phyloP scores from a whole-genome alignment of 2,888 invertebrate species.

The Automeris io region DNA sequence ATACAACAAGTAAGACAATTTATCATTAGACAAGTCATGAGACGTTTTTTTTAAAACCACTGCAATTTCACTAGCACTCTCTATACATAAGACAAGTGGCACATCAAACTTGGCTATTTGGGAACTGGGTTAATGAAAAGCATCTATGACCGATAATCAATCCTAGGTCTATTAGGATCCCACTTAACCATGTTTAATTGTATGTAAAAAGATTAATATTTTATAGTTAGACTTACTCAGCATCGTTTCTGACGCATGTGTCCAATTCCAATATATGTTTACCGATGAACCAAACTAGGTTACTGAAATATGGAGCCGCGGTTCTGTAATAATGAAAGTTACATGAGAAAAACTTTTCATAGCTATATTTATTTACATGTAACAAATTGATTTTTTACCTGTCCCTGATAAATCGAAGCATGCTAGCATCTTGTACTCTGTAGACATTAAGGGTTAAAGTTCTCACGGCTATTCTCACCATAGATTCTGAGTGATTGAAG shows the following conservation, averaged over 20 bases:
- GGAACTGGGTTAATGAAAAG: no score
- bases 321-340: slow-evolving; percentile 75
- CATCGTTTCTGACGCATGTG: slow-evolving; percentile 94
- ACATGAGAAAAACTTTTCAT: slow-evolving; percentile 10
- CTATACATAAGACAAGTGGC: no score
- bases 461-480: slow-evolving; percentile 99
- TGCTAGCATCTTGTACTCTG: slow-evolving; percentile 93
- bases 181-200: no score
- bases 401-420: slow-evolving; percentile 96
- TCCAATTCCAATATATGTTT: slow-evolving; percentile 98
- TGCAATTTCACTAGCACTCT: no score
- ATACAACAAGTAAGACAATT: no score
- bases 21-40: no score
- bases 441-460: slow-evolving; percentile 98
- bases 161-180: no score
- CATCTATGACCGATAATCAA: no score
- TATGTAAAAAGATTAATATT: no score
- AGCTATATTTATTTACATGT: slow-evolving; percentile 3
- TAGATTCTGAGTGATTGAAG: slow-evolving; percentile 98
- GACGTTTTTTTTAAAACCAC: no score
- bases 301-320: slow-evolving; percentile 98
- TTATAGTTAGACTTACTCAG: slow-evolving; percentile 97
- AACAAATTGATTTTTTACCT: slow-evolving; percentile 55
- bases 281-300: slow-evolving; percentile 99
- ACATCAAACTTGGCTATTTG: no score